Evolutionary conservation across 2,888 invertebrate species (phyloP).

Genomic region (Acleris holmiana): DNA sequence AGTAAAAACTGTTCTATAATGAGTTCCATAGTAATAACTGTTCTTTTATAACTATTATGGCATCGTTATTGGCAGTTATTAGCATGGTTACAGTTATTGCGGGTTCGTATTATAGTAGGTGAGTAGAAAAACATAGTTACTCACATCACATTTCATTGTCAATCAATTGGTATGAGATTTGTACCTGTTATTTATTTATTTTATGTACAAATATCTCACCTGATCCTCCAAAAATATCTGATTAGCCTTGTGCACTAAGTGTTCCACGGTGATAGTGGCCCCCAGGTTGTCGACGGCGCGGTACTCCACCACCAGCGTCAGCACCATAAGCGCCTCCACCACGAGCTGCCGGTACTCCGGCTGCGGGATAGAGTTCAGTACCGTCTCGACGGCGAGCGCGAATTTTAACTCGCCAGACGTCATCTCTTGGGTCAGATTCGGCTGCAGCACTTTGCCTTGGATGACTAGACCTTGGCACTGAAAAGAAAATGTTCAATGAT

Average conservation of each 20-base stretch:
- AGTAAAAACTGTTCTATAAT: too few species aligned
- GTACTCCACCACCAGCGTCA: constrained; percentile 95
- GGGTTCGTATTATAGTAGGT: too few species aligned
- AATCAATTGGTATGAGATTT: too few species aligned
- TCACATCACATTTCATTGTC: too few species aligned
- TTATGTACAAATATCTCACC: constrained; percentile 76
- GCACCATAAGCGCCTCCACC: constrained; percentile 98
- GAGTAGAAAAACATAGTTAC: too few species aligned
- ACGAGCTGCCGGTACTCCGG: constrained; percentile 99
- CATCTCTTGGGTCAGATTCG: constrained; percentile 99
- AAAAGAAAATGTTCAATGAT: constrained; percentile 39
- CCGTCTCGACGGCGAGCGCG: constrained; percentile 98
- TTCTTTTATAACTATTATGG: too few species aligned
- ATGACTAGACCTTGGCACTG: constrained; percentile 96
- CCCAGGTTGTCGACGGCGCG: constrained; percentile 91
- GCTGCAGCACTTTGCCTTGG: constrained; percentile 94
- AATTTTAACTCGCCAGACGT: constrained; percentile 99
- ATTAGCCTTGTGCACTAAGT: constrained; percentile 97
- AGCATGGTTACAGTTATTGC: too few species aligned
- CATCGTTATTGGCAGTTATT: too few species aligned
- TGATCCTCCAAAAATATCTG: constrained; percentile 98
- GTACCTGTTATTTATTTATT: too few species aligned
- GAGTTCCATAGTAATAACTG: too few species aligned
- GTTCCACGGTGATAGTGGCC: constrained; percentile 93
- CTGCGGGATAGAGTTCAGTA: constrained; percentile 97